Percentiles rank a stretch among this genome's conserved stretches.
These are phyloP conservation scores for Euwallacea fornicatus DNA, from an alignment of 1,140 invertebrate genomes.

Conservation along the genomic window DNA sequence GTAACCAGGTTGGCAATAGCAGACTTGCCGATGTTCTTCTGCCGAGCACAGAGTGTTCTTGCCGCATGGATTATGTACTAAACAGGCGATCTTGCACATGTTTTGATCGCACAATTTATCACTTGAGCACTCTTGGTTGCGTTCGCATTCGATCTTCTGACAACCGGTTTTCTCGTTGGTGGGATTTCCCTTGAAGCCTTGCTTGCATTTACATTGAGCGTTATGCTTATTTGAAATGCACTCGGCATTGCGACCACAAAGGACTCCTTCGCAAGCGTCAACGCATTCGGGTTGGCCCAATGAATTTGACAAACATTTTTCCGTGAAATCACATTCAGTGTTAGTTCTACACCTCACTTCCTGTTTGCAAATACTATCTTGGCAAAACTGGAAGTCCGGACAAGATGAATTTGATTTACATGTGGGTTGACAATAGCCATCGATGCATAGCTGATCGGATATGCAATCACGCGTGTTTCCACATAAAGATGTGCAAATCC, in stretches of 20 bases:
- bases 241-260: conserved; percentile 80
- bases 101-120: conserved; percentile 80
- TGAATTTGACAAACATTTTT: conserved; percentile 69
- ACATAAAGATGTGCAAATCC: conserved; percentile 77
- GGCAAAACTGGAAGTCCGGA: conserved; percentile 78
- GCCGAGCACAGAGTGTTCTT: conserved; percentile 81
- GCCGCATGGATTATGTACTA: conserved; percentile 77
- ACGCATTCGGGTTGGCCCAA: conserved; percentile 72
- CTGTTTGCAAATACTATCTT: conserved; percentile 79
- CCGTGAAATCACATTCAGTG: conserved; percentile 67
- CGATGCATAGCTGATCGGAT: conserved; percentile 77
- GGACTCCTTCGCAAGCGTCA: conserved; percentile 68
- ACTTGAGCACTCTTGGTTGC: conserved; percentile 71
- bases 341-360: conserved; percentile 72
- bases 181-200: conserved; percentile 78
- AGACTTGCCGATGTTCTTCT: conserved; percentile 72
- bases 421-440: conserved; percentile 76
- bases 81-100: conserved; percentile 82
- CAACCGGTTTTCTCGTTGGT: conserved; percentile 71
- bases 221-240: conserved; percentile 71
- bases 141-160: conserved; percentile 73
- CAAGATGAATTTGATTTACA: conserved; percentile 76
- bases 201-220: conserved; percentile 73
- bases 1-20: conserved; percentile 83
- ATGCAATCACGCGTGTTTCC: conserved; percentile 78